Base-by-base conservation (phyloP, 2,797 vertebrate species). In the Darevskia nairensis region DNA sequence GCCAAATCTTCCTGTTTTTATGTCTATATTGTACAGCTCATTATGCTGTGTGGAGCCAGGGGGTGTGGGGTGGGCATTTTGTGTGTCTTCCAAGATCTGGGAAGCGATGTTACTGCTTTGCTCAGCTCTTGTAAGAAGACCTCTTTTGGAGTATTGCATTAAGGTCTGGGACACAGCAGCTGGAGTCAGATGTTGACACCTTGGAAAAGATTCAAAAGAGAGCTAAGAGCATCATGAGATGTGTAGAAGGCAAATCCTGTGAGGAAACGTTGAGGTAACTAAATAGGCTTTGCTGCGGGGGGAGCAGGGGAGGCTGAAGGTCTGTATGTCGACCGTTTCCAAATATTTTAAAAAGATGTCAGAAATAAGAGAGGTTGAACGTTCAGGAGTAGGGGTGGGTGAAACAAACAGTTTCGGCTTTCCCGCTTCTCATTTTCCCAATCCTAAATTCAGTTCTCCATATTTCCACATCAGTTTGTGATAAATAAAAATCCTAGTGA, bases 11-110 rank as follows among this genome's bases (percentile, higher is more conserved):
- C 46, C 5, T 69, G 4, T 64, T 82, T 41, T 88, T 35, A 69
- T 5, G 10, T 78, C 23, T 88, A 71, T 68, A 32, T n/a, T 68
- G 61, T 75, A 86, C 74, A 80, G 81, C 81, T 88, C 29, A 68
- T 35, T 80, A 27, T 79, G 64, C 41, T 27, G 9, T 21, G 23
- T 9, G 39, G 64, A 8, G 15, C 71, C 25, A 41, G 72, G 25
- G 23, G 64, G 35, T 55, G 35, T 35, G 9, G 72, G 32, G 74
- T 25, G 61, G 11, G 64, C 19, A 55, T 50, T 84, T 84, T 72
- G 27, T 46, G 39, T 66, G 46, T 46, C 46, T 75, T 77, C 59
- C 84, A 66, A 66, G 84, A 77, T 77, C 44, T 85, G 84, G 74
- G 39, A 76, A 66, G 25, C 8, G 46, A 32, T 66, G 3, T 44